Evolutionary conservation across 2,888 invertebrate genomes (phyloP).

Genomic region (Drosophila paranaensis): DNA sequence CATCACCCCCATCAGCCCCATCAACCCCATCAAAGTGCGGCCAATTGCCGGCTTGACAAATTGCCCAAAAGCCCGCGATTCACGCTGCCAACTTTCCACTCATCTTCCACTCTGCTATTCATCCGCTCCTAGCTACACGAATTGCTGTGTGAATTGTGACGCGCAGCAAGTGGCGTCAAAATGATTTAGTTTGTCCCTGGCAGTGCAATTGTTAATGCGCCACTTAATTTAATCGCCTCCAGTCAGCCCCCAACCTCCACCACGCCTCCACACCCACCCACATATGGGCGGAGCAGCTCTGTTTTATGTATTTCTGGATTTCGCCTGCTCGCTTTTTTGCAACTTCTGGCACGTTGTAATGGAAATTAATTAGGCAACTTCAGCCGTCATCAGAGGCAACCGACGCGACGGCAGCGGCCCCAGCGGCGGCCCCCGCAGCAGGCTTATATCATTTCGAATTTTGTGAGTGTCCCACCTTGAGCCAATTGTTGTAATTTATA

Average conservation of each 20-base stretch:
- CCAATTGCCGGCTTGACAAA: conserved; percentile 79
- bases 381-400: conserved; percentile 42
- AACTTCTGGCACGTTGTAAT: conserved; percentile 78
- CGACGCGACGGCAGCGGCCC: background rate
- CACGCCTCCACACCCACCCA: background rate
- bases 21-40: conserved; percentile 66
- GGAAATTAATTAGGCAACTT: conserved; percentile 81
- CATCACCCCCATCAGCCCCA: conserved; percentile 16
- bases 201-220: conserved; percentile 70
- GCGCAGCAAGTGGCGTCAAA: conserved; percentile 72
- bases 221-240: conserved; percentile 71
- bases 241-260: conserved; percentile 3
- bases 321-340: conserved; percentile 45
- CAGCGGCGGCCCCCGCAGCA: conserved; percentile 41
- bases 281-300: conserved; percentile 14
- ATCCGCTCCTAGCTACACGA: conserved; percentile 36
- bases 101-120: conserved; percentile 25
- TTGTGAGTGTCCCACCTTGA: conserved; percentile 73
- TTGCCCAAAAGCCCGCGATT: conserved; percentile 53
- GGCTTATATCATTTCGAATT: conserved; percentile 80
- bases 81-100: conserved; percentile 33
- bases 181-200: conserved; percentile 74
- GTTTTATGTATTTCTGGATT: conserved; percentile 31
- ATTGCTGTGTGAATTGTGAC: conserved; percentile 71
- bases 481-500: conserved; percentile 70